These are phyloP conservation scores for Brassicogethes aeneus DNA, from an alignment of 2,888 invertebrate genomes.

Conservation along the genomic window DNA sequence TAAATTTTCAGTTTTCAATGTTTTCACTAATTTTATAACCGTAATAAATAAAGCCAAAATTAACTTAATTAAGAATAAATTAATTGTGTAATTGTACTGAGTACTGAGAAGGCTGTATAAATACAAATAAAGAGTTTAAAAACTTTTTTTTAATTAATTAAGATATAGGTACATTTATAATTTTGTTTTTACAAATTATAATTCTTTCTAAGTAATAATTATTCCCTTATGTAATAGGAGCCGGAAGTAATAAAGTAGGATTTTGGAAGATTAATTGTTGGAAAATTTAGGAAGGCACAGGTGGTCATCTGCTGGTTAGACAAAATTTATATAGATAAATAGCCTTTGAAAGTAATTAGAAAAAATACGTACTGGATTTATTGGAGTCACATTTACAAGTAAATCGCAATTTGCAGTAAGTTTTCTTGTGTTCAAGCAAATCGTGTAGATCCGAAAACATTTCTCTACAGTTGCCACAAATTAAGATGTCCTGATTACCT, in stretches of 20 bases:
- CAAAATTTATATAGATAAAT: conserved; percentile 9
- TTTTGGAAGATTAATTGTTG: conserved; percentile 22
- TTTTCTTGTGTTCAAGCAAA: conserved; percentile 63
- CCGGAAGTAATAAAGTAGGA: conserved; percentile 16
- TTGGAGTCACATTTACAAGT: conserved; percentile 59
- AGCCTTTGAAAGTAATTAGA: conserved; percentile 5
- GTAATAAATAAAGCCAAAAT: too few relatives aligned
- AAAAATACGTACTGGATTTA: conserved; percentile 44
- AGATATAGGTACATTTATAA: too few relatives aligned
- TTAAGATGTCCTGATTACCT: conserved; percentile 65
- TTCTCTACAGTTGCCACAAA: conserved; percentile 68
- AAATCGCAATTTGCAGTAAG: conserved; percentile 61
- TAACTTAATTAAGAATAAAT: too few relatives aligned
- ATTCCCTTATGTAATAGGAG: conserved; percentile 13
- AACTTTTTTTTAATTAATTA: not conserved
- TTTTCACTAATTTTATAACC: too few relatives aligned
- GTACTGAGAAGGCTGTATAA: too few relatives aligned
- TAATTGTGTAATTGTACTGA: too few relatives aligned
- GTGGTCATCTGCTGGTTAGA: conserved; percentile 20
- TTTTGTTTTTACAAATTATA: too few relatives aligned
- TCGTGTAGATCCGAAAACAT: conserved; percentile 63
- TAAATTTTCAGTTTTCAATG: too few relatives aligned
- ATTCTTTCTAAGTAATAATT: too few relatives aligned
- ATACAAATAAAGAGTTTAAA: too few relatives aligned
- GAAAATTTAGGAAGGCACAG: conserved; percentile 31